These are phyloP conservation scores for Semaprochilodus insignis DNA, from an alignment of 2,797 vertebrate species.

Conservation along the genomic window DNA sequence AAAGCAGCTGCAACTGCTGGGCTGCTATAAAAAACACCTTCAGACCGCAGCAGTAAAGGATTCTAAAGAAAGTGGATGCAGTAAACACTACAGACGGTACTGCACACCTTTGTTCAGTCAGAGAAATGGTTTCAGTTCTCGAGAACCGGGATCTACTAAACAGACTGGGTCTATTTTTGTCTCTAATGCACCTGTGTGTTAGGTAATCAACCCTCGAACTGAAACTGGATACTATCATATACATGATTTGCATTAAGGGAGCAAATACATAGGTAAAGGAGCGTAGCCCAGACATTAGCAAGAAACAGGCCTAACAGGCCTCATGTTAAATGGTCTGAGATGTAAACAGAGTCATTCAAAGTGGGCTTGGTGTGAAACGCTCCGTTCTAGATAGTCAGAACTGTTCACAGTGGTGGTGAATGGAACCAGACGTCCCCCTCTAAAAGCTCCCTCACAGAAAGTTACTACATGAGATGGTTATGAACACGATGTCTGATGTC, in stretches of 20 bases:
- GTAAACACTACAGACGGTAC: not conserved
- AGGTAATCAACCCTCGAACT: not conserved
- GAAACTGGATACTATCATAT: not conserved
- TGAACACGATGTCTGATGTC: not conserved
- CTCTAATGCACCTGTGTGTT: constrained; percentile 4
- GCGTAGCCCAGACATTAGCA: not conserved
- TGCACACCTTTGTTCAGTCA: not conserved
- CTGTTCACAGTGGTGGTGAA: not conserved
- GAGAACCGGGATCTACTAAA: too few species aligned
- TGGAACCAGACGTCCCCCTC: not conserved
- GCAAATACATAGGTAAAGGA: not conserved
- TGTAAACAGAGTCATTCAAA: not conserved
- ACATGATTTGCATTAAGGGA: not conserved
- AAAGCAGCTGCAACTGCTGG: not conserved
- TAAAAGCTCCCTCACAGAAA: not conserved
- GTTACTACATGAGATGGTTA: not conserved
- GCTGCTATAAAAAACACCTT: not conserved
- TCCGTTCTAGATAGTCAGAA: not conserved
- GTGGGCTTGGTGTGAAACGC: not conserved
- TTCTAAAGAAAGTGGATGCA: not conserved
- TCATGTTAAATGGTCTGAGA: not conserved
- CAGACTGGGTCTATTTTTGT: not conserved
- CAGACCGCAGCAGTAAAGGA: not conserved
- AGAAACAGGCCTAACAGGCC: not conserved
- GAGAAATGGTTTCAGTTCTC: not conserved